Evolutionary conservation across 2,113 vertebrate species (phyloP).

Genomic region (Psittacara wagleri): DNA sequence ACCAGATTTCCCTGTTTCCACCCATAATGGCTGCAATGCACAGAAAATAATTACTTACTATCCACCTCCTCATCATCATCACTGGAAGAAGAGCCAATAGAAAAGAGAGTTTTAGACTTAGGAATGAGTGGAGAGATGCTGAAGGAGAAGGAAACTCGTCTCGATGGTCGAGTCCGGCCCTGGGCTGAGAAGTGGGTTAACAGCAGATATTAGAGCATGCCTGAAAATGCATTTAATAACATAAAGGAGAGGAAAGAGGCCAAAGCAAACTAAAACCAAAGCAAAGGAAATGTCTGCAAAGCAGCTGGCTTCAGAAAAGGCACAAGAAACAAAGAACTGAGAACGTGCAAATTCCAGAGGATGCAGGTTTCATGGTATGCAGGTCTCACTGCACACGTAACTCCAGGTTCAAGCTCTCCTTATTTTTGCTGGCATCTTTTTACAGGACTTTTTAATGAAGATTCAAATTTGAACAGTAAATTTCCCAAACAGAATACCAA

Average conservation of each 20-base stretch:
- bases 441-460: not conserved
- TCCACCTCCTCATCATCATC: slow-evolving; percentile 87
- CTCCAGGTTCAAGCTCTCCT: not conserved
- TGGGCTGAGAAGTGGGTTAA: slow-evolving; percentile 79
- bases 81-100: slow-evolving; percentile 88
- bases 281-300: slow-evolving; percentile 6
- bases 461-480: not conserved
- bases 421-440: not conserved
- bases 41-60: slow-evolving; percentile 83
- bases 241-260: slow-evolving; percentile 13
- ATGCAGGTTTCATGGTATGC: not conserved
- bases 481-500: not conserved
- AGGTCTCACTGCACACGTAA: not conserved
- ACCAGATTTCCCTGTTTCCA: not conserved
- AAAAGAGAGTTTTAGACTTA: slow-evolving; percentile 89
- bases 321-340: not conserved
- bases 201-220: slow-evolving; percentile 73
- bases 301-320: not conserved
- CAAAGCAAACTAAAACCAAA: not conserved
- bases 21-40: not conserved
- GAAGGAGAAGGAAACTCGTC: slow-evolving; percentile 91
- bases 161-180: slow-evolving; percentile 78
- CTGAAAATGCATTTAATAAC: slow-evolving; percentile 48
- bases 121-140: slow-evolving; percentile 89
- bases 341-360: not conserved